Evolutionary conservation across 2,113 vertebrate species (phyloP).

Genomic region (Chaetodon auriga): DNA sequence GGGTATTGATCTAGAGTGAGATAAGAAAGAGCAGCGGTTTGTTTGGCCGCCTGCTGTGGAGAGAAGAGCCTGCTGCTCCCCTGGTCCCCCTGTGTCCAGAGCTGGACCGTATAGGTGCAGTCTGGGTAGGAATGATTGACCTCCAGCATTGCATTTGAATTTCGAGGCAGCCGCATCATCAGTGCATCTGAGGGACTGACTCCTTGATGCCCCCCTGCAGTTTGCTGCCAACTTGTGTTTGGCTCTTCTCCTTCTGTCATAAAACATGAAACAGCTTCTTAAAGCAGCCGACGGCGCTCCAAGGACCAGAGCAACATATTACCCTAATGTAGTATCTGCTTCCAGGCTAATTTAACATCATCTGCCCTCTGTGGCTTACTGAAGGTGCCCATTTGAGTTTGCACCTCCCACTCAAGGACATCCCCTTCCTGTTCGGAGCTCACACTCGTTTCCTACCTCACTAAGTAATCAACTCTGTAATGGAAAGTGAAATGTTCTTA

Average conservation of each 20-base stretch:
- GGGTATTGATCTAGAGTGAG: background rate
- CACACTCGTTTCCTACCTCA: background rate
- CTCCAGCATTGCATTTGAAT: background rate
- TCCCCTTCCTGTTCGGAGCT: background rate
- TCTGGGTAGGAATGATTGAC: background rate
- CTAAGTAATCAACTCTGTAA: background rate
- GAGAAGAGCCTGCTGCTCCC: background rate
- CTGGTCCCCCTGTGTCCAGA: background rate
- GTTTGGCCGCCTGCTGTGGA: background rate
- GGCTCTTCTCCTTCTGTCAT: conserved; percentile 30
- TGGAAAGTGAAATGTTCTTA: background rate
- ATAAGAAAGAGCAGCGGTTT: conserved; percentile 24
- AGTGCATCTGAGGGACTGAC: background rate
- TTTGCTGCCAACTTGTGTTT: conserved; percentile 40
- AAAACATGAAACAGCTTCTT: conserved; percentile 42
- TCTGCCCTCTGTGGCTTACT: conserved; percentile 25
- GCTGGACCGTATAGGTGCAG: background rate
- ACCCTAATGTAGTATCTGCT: conserved; percentile 21
- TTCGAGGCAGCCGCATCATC: background rate
- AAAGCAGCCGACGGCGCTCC: conserved; percentile 6
- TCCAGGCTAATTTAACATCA: conserved; percentile 22
- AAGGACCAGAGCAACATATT: conserved; percentile 21
- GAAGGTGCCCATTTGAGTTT: conserved; percentile 31
- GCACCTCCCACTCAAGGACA: conserved; percentile 8
- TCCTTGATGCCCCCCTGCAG: background rate